These are phyloP conservation scores for Bombus waltoni DNA, from an alignment of 1,140 invertebrate species.

Conservation along the genomic window DNA sequence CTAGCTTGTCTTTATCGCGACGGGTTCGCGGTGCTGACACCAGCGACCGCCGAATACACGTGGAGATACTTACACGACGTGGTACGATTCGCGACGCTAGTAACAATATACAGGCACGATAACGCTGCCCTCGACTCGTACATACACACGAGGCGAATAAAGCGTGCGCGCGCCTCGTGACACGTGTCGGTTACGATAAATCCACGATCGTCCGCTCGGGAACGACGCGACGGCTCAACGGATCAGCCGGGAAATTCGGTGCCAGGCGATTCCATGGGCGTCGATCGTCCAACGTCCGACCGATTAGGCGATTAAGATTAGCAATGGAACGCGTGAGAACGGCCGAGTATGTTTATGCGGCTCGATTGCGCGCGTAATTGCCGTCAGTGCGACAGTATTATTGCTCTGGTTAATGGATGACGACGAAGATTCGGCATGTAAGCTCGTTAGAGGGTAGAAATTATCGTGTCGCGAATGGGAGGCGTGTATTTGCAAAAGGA, in stretches of 20 bases:
- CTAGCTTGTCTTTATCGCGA: constrained; percentile 50
- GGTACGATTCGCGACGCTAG: constrained; percentile 57
- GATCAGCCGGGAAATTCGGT: constrained; percentile 27
- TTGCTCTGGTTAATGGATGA: neutral
- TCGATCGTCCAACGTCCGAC: constrained; percentile 7
- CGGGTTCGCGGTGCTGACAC: constrained; percentile 53
- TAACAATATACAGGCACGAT: constrained; percentile 63
- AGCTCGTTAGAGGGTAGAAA: neutral
- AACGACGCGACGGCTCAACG: neutral
- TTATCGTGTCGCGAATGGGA: neutral
- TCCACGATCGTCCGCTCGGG: constrained; percentile 15
- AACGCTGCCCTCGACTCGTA: constrained; percentile 35
- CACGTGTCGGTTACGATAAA: constrained; percentile 50
- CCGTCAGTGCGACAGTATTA: neutral
- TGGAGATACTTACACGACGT: constrained; percentile 45
- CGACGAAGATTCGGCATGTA: neutral
- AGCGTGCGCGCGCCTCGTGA: constrained; percentile 37
- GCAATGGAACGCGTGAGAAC: constrained; percentile 17
- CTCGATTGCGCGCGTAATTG: constrained; percentile 19
- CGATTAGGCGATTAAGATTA: constrained; percentile 32
- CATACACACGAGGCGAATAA: constrained; percentile 9
- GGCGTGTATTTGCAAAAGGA: neutral
- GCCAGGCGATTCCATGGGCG: constrained; percentile 47
- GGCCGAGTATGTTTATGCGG: neutral
- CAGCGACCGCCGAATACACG: constrained; percentile 48